A percentile compares a stretch with the other conserved stretches of the same genome.
These are phyloP conservation scores for Scolanthus callimorphus DNA, from an alignment of 92 coral and sea anemone genomes.

Conservation along the genomic window DNA sequence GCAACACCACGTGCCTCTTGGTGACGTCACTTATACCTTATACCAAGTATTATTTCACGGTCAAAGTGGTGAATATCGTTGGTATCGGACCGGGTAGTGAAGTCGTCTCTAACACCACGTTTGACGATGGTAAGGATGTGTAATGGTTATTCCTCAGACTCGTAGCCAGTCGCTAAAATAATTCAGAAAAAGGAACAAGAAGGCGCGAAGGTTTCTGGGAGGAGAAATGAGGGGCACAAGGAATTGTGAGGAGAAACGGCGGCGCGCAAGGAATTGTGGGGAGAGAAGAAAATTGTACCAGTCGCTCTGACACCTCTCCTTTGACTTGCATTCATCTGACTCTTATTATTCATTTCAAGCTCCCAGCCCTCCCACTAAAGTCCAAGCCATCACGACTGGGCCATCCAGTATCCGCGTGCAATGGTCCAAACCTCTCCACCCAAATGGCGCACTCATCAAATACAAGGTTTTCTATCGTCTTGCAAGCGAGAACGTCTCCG, in stretches of 20 bases:
- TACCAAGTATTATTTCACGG: constrained; percentile 53
- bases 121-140: constrained; percentile 66
- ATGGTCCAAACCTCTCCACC: constrained; percentile 45
- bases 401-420: constrained; percentile 45
- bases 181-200: too few relatives aligned
- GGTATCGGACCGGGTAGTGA: constrained; percentile 68
- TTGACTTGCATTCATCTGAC: not conserved
- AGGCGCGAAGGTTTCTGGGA: too few relatives aligned
- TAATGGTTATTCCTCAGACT: too few relatives aligned
- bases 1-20: constrained; percentile 31
- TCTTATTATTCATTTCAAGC: constrained; percentile 14
- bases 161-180: too few relatives aligned
- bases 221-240: too few relatives aligned
- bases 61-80: constrained; percentile 52
- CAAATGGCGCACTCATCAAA: constrained; percentile 49
- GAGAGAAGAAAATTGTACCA: too few relatives aligned
- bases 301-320: too few relatives aligned
- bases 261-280: too few relatives aligned
- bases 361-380: constrained; percentile 68
- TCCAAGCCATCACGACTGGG: constrained; percentile 49
- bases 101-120: constrained; percentile 42
- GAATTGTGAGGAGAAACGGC: too few relatives aligned
- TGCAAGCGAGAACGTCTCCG: constrained; percentile 4
- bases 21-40: constrained; percentile 41
- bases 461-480: constrained; percentile 33